Conservation (phyloP, 2,797 vertebrate species). For the Onychomys leucogaster region DNA sequence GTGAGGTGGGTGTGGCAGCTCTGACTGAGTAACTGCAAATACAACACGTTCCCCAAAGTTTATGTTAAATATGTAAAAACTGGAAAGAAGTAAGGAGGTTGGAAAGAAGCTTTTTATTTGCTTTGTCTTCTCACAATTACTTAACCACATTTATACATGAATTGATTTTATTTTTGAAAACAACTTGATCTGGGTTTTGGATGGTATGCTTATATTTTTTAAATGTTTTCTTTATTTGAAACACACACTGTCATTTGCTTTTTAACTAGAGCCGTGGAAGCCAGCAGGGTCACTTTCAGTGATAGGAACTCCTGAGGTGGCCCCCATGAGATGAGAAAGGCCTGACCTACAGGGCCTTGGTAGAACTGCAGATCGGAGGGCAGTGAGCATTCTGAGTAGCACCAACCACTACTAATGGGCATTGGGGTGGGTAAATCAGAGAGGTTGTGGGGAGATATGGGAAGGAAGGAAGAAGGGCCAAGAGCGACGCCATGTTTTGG, state of each 20-base stretch:
- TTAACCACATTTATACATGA: not conserved
- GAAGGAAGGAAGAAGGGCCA: not conserved
- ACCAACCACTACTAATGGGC: not conserved
- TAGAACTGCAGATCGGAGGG: not conserved
- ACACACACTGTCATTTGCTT: not conserved
- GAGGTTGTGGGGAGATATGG: not conserved
- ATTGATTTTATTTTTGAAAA: constrained; percentile 33
- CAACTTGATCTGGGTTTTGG: not conserved
- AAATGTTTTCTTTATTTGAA: not conserved
- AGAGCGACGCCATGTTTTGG: not conserved
- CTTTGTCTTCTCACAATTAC: constrained; percentile 15
- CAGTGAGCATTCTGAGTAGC: not conserved
- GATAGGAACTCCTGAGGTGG: not conserved
- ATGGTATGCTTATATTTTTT: not conserved
- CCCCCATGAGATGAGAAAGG: not conserved
- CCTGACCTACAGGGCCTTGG: not conserved
- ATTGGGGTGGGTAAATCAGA: not conserved
- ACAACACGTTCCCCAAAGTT: not conserved
- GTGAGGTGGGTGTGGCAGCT: not conserved
- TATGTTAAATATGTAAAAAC: not conserved
- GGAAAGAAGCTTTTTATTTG: constrained; percentile 24
- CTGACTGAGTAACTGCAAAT: not conserved
- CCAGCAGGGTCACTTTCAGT: not conserved
- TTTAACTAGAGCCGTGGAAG: not conserved
- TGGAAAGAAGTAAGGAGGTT: not conserved